Evolutionary conservation across 2,797 vertebrate species (phyloP), one percentile per base, ranked within the genome.

Genomic region (Leptoclinus maculatus): DNA sequence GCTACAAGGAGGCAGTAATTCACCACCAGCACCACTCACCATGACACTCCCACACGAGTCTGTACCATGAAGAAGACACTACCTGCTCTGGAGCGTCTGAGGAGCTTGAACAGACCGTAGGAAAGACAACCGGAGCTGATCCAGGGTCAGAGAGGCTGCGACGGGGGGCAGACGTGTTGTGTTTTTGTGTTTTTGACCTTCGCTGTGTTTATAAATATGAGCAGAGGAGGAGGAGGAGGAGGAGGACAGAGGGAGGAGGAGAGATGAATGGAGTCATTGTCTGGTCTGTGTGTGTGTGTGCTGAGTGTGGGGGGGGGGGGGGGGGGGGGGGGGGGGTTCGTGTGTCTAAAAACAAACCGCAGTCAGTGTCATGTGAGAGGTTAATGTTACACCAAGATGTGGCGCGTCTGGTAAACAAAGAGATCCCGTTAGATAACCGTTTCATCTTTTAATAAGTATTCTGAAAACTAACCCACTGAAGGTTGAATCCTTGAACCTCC

Each of bases 251-350:
- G 72, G 71, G 80, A n/a, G 64, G 71, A 1, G 5, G 57, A 56
- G 34, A 65, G 49, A 83, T 89, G 87, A 92, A 90, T 89, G 84
- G 84, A 78, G 34, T 60, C 69, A 77, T 80, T 90, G 91, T 93
- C 60, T 84, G 41, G 23, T 54, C 1, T 53, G 56, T 75, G 69
- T 72, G 51, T 53, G n/a, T 53, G 23, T 53, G 23, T n/a, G 45
- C 34, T 47, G 17, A 7, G 45, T 47, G 45, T 2, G 14, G 49
- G 25, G 62, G 43, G 57, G 60, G 64, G 32, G 47, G 0, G 66
- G 62, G 0, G 29, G 29, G 4, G 27, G 2, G 27, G 62, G 64
- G 27, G 49, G 0, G 66, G 62, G n/a, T 78, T 23, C 56, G 63
- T 74, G 82, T 32, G 67, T 75, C 72, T 74, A 65, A 83, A 87